Evolutionary conservation across 2,888 invertebrate species (phyloP), one percentile per base, ranked within the genome.

Genomic region (Volucella bombylans): DNA sequence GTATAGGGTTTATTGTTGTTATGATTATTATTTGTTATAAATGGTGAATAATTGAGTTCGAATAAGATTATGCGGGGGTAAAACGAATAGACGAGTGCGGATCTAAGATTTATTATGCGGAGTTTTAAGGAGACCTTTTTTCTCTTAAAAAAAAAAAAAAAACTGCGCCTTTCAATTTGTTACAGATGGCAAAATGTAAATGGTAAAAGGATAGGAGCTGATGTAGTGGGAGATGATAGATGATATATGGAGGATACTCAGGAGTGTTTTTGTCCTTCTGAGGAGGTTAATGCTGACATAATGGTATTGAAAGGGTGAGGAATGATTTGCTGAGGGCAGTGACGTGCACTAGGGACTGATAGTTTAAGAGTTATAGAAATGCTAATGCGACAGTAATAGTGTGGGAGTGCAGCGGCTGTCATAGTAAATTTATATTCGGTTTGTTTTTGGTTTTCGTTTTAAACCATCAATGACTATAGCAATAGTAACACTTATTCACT

Each of bases 1-100:
- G 73, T 55, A 62, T 3, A 23, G 4, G 23, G 23, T 23, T 69
- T 77, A 73, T 82, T 82, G 73, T 78, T 82, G 78, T 74, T 79
- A 71, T 67, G 83, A 83, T 80, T 83, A 71, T 79, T 83, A 83
- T 83, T 79, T 83, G 74, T 79, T 74, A 83, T 83, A 83, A 71
- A 79, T 69, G 77, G 68, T 79, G 69, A 79, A 79, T 79, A 83
- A 83, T 79, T 79, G 82, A 74, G 73, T 76, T 67, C 67, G 71
- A 65, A 57, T 68, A 23, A 0, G 23, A 23, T 1, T 73, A 55
- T 61, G 65, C 55, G 65, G 59, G 43, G 81, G 64, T 0, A 49
- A 11, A 49, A 0, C 15, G 54, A 41, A 61, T 4, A 64, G 38
- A 38, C 49, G 18, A 50, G 49, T 12, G 38, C 62, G 45, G 73